Percentiles rank a stretch among this genome's conserved stretches.
phyloP scores from a whole-genome alignment of 2,113 vertebrate species.

The Pollachius pollachius region DNA sequence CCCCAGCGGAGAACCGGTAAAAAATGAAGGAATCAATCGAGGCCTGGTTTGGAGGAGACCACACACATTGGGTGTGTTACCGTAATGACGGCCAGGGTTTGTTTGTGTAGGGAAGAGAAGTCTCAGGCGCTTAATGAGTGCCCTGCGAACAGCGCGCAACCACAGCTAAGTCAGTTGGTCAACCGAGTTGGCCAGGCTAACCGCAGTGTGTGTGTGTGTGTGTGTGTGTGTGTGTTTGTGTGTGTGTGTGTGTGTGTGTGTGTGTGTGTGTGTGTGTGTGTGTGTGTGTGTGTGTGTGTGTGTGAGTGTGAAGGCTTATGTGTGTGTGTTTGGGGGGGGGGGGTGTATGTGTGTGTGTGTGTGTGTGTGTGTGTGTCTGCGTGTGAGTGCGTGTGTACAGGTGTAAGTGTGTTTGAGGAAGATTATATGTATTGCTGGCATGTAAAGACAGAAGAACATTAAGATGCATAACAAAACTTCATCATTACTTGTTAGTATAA shows the following conservation, averaged over 20 bases:
- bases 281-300: conserved; percentile 7
- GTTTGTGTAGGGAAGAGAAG: conserved; percentile 70
- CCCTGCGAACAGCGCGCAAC: conserved; percentile 72
- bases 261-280: conserved; percentile 1
- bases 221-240: conserved; percentile 27
- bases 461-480: too few relatives aligned
- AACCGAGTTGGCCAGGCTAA: conserved; percentile 68
- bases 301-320: conserved; percentile 27
- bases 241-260: conserved; percentile 12
- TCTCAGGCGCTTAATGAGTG: conserved; percentile 72
- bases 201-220: conserved; percentile 40
- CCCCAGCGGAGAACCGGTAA: conserved; percentile 21
- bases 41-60: conserved; percentile 55
- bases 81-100: conserved; percentile 64
- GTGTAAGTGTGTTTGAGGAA: not conserved
- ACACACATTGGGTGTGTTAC: conserved; percentile 64
- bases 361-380: not conserved
- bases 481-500: conserved; percentile 14
- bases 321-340: too few relatives aligned
- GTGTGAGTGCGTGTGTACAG: not conserved
- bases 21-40: conserved; percentile 60
- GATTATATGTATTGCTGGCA: conserved; percentile 8
- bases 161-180: conserved; percentile 72
- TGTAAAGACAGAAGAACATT: too few relatives aligned
- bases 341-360: conserved; percentile 28